A percentile compares a stretch with the other conserved stretches of the same genome.
Conservation (phyloP, 2,113 vertebrate genomes). For the Strix aluco region DNA sequence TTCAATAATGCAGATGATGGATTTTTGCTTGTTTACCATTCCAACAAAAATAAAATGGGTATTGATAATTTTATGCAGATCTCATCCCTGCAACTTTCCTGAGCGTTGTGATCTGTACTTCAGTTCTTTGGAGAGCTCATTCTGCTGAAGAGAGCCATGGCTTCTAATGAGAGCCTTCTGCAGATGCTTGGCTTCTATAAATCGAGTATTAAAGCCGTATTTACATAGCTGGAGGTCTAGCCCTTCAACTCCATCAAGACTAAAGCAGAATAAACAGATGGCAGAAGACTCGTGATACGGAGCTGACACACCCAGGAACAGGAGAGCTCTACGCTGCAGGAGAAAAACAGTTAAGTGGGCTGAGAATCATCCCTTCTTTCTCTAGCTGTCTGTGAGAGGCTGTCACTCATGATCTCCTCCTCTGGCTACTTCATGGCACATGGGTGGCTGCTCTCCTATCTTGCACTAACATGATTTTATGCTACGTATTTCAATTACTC, state of each 20-base stretch:
- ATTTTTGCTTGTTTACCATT: background rate
- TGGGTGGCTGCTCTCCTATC: background rate
- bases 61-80: background rate
- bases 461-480: background rate
- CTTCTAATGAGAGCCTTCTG: background rate
- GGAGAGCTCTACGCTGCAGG: background rate
- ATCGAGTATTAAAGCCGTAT: background rate
- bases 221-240: background rate
- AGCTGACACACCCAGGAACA: background rate
- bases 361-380: background rate
- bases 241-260: background rate
- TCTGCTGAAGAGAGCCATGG: background rate
- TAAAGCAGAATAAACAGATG: background rate
- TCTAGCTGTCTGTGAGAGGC: background rate
- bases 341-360: background rate
- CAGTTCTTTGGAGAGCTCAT: background rate
- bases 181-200: background rate
- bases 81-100: background rate
- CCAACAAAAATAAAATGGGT: background rate
- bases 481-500: conserved; percentile 6
- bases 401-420: background rate
- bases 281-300: background rate
- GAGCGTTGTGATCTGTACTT: background rate
- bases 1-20: background rate
- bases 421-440: background rate